Evolutionary conservation across 2,888 invertebrate genomes (phyloP), one percentile per base, ranked within the genome.

Genomic region (Strigamia maritima): DNA sequence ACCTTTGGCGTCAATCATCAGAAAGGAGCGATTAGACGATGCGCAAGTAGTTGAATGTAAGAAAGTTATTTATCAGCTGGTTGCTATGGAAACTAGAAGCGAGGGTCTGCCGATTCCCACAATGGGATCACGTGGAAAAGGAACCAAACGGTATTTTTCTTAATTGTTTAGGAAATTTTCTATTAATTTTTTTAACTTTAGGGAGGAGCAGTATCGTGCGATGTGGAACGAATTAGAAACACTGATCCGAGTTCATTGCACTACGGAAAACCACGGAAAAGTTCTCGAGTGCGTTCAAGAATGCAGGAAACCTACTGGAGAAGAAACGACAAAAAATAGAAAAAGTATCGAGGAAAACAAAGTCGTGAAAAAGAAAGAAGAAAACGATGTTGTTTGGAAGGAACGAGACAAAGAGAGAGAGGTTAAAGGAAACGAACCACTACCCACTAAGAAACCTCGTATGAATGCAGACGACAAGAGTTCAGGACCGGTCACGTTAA

Each of bases 191-290:
- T 24, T 16, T 16, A 10, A 76, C 79, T 83, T 24, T 82, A 88
- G 89, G 81, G 95, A 97, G 83, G 97, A 97, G 84, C 95, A 95
- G 83, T 97, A 97, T 88, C 91, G 94, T 75, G 90, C 94, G 81
- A 90, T 97, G 85, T 98, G 97, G 93, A 89, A 90, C 38, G 97
- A 98, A 85, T 86, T 97, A 76, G 97, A 97, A 85, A 91, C 91
- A 14, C 88, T 96, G 49, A 87, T 97, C 0, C 91, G 93, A 79
- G 90, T 91, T 31, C 92, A 93, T 85, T 89, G 92, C 31, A 92
- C 92, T 78, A 92, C 95, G 0, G 88, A 91, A 3, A 91, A 91
- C 82, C 97, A 97, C 84, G 90, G 91, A 81, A 90, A 91, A 80
- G 89, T 96, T 22, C 87, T 95, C 75, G 91, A 92, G 76, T 94